These are phyloP conservation scores for Dione juno DNA, from an alignment of 2,888 invertebrate species.

Conservation along the genomic window DNA sequence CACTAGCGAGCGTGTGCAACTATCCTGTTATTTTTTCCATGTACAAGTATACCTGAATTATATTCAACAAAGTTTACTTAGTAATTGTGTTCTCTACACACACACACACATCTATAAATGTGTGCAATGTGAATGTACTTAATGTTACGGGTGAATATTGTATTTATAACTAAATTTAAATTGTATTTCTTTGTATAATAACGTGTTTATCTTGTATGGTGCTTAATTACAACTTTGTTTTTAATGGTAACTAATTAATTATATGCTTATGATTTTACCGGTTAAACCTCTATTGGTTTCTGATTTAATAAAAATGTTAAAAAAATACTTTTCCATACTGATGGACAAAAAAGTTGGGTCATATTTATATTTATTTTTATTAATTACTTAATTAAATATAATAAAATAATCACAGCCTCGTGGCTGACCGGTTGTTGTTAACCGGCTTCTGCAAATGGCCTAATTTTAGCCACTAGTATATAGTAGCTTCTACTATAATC, in stretches of 20 bases:
- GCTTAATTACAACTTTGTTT: background rate
- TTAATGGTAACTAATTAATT: background rate
- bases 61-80: too few species aligned
- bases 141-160: constrained; percentile 11
- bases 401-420: too few species aligned
- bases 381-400: too few species aligned
- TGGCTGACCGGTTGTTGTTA: too few species aligned
- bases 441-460: background rate
- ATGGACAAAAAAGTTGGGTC: too few species aligned
- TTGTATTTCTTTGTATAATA: background rate
- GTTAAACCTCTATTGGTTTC: too few species aligned
- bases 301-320: too few species aligned
- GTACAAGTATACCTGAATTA: too few species aligned
- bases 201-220: background rate
- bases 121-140: constrained; percentile 19
- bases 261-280: too few species aligned
- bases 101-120: too few species aligned
- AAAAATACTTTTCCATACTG: too few species aligned
- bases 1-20: background rate
- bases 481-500: background rate
- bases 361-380: too few species aligned
- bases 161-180: background rate
- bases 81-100: constrained; percentile 5
- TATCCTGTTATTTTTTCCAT: background rate
- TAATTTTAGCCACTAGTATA: background rate